phyloP scores from a whole-genome alignment of 2,888 invertebrate species.

The Cryptocephalus moraei region DNA sequence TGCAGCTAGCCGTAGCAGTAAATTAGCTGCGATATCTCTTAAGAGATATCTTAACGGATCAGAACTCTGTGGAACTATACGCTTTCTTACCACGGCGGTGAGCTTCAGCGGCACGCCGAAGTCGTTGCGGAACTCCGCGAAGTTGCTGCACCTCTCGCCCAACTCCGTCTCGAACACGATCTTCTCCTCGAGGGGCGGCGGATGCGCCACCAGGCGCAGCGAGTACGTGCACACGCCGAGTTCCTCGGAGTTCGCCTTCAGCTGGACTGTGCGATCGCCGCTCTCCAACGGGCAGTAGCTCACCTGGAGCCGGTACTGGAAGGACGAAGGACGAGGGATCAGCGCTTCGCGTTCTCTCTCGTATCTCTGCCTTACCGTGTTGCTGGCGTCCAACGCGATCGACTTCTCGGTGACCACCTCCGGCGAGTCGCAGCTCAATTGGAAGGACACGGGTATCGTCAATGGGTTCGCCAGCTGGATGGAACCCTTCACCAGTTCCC shows the following conservation, averaged over 20 bases:
- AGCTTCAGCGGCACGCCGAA: neutral
- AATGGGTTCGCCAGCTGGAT: constrained; percentile 33
- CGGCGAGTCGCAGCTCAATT: constrained; percentile 17
- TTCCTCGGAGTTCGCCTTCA: neutral
- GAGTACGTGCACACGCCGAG: neutral
- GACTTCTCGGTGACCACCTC: constrained; percentile 20
- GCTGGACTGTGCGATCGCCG: neutral
- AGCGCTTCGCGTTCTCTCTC: too few species aligned
- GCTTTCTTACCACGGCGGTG: neutral
- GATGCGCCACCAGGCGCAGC: neutral
- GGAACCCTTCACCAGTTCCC: constrained; percentile 22
- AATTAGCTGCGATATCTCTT: too few species aligned
- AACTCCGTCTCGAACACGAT: neutral
- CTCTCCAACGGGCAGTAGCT: neutral
- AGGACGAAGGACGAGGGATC: too few species aligned
- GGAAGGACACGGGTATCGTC: constrained; percentile 24
- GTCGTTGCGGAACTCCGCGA: neutral
- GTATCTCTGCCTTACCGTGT: too few species aligned
- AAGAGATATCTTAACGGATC: too few species aligned
- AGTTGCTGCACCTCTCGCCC: neutral
- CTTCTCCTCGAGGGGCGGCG: neutral
- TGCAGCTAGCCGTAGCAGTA: too few species aligned
- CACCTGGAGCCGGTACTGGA: neutral
- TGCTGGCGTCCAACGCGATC: constrained; percentile 22
- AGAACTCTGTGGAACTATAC: too few species aligned